Conservation (phyloP, 37 sponge, comb jelly and placozoan genomes). For the Diacarnus erythraeanus region DNA sequence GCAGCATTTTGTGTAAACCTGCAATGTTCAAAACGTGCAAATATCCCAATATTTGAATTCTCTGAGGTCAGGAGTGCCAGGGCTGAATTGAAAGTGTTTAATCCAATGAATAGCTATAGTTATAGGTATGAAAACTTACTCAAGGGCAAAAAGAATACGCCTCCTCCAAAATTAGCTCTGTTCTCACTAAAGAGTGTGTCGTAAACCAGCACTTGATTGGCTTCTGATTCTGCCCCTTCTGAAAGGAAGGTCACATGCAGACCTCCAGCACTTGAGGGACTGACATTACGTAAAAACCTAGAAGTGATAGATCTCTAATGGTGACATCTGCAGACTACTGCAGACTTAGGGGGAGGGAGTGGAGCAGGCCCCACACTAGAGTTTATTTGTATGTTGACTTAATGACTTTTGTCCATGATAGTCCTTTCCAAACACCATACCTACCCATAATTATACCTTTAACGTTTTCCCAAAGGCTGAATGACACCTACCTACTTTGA, state of each 20-base stretch:
- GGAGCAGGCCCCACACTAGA: no score
- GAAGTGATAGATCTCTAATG: background rate
- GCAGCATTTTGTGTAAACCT: slow-evolving; percentile 22
- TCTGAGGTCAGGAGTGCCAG: background rate
- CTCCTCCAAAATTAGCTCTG: slow-evolving; percentile 27
- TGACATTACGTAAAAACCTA: slow-evolving; percentile 17
- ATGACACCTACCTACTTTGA: background rate
- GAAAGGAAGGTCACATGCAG: slow-evolving; percentile 19
- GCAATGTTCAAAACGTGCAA: slow-evolving; percentile 30
- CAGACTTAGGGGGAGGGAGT: background rate
- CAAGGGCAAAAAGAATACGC: slow-evolving; percentile 13
- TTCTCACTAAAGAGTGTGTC: slow-evolving; percentile 20
- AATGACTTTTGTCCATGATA: no score
- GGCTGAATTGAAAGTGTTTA: background rate
- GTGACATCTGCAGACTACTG: background rate
- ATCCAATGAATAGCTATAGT: background rate
- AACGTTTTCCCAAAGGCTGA: no score
- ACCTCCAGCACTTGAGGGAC: slow-evolving; percentile 22
- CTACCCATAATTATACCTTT: no score
- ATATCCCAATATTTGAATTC: background rate
- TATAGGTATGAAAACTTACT: slow-evolving; percentile 10
- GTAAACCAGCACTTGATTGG: background rate
- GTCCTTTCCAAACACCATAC: background rate
- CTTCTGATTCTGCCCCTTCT: background rate
- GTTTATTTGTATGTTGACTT: no score